These are phyloP conservation scores for Hemistola chrysoprasaria DNA, from an alignment of 2,888 invertebrate species.

Conservation along the genomic window DNA sequence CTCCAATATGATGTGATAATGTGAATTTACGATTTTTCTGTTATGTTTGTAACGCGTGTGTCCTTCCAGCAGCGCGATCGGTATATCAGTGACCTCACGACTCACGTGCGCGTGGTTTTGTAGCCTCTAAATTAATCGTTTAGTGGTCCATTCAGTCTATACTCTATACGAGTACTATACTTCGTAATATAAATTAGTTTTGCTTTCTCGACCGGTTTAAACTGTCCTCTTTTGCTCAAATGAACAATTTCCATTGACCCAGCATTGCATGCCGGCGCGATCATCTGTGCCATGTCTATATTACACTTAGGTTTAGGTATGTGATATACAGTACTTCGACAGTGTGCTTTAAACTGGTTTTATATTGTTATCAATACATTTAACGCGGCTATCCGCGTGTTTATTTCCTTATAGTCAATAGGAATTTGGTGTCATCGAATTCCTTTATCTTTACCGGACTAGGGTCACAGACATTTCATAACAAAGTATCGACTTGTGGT, in stretches of 20 bases:
- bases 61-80: conserved; percentile 29
- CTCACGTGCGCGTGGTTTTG: conserved; percentile 36
- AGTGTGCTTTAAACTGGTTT: not conserved
- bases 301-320: not conserved
- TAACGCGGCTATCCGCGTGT: conserved; percentile 14
- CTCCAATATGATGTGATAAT: conserved; percentile 11
- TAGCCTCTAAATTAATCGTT: conserved; percentile 32
- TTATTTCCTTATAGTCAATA: conserved; percentile 6
- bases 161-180: no score
- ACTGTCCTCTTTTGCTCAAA: conserved; percentile 40
- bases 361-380: no score
- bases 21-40: conserved; percentile 28
- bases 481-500: conserved; percentile 5
- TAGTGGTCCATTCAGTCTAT: conserved; percentile 19
- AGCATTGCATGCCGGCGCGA: conserved; percentile 42
- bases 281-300: conserved; percentile 39
- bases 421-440: conserved; percentile 17
- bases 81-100: conserved; percentile 31
- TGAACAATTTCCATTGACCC: conserved; percentile 46
- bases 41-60: conserved; percentile 28
- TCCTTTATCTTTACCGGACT: conserved; percentile 23
- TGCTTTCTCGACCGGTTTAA: conserved; percentile 40
- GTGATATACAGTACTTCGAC: conserved; percentile 21
- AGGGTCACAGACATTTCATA: conserved; percentile 21
- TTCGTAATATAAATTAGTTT: conserved; percentile 21